Percentiles rank a stretch among this genome's conserved stretches.
phyloP scores from a whole-genome alignment of 2,797 vertebrate genomes.

The Botia almorhae region DNA sequence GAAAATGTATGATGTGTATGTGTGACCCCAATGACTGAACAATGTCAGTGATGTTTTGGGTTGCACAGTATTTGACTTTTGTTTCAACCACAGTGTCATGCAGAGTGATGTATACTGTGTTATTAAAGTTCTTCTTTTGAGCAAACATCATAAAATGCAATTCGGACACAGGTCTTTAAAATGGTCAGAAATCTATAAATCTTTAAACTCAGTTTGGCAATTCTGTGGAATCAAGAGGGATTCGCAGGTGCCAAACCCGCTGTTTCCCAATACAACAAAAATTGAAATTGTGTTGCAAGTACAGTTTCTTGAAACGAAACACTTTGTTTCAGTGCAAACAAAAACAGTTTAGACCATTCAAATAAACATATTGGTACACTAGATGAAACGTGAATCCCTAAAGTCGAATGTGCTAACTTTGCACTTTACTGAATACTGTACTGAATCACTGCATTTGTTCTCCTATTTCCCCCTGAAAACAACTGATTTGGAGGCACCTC shows the following conservation, averaged over 20 bases:
- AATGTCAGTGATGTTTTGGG: no score
- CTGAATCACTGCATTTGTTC: neutral
- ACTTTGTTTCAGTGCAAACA: conserved; percentile 35
- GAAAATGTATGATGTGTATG: neutral
- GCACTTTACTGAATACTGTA: conserved; percentile 7
- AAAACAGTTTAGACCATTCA: conserved; percentile 30
- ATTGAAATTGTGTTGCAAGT: conserved; percentile 38
- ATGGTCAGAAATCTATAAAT: conserved; percentile 24
- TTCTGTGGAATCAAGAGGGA: conserved; percentile 26
- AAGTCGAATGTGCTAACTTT: conserved; percentile 17
- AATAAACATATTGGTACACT: conserved; percentile 35
- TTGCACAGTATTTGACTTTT: neutral
- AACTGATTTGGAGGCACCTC: neutral
- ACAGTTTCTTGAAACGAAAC: conserved; percentile 22
- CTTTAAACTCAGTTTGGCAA: conserved; percentile 33
- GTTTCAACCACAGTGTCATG: neutral
- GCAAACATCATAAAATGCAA: conserved; percentile 2
- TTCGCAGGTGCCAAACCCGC: conserved; percentile 12
- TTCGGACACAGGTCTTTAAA: conserved; percentile 16
- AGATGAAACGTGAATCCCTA: conserved; percentile 28
- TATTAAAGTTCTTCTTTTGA: neutral
- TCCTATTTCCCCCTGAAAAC: neutral
- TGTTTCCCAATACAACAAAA: conserved; percentile 36
- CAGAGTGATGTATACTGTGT: neutral
- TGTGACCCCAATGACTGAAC: neutral